These are phyloP conservation scores for Antheraea yamamai DNA, from an alignment of 2,888 invertebrate species.

Conservation along the genomic window DNA sequence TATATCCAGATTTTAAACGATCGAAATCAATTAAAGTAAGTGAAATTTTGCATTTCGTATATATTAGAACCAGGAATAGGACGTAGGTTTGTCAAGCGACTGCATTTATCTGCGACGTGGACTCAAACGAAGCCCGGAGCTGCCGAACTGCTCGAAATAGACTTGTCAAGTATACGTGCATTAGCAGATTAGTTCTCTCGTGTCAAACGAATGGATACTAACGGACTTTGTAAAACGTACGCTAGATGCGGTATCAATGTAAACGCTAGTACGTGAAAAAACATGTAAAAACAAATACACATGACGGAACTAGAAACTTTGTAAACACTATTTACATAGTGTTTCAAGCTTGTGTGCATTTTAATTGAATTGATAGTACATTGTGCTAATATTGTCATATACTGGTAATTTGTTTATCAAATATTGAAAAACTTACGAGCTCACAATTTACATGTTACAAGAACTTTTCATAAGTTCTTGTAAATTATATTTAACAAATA, in stretches of 20 bases:
- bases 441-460: too few relatives aligned
- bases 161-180: constrained; percentile 45
- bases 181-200: constrained; percentile 55
- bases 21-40: constrained; percentile 6
- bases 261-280: background rate
- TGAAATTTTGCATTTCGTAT: constrained; percentile 12
- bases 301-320: background rate
- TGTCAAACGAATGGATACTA: constrained; percentile 36
- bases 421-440: too few relatives aligned
- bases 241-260: background rate
- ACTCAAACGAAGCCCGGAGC: constrained; percentile 28
- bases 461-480: too few relatives aligned
- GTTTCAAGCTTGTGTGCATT: too few relatives aligned
- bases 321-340: too few relatives aligned
- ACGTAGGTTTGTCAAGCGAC: constrained; percentile 1
- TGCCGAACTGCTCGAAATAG: constrained; percentile 34
- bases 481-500: too few relatives aligned
- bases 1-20: background rate
- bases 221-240: background rate
- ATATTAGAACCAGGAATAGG: background rate
- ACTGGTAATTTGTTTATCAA: too few relatives aligned
- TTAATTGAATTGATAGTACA: too few relatives aligned
- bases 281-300: background rate
- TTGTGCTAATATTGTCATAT: too few relatives aligned
- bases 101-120: constrained; percentile 23